A percentile compares a stretch with the other conserved stretches of the same genome.
Evolutionary conservation across 2,113 vertebrate species (phyloP).

Genomic region (Ophthalmolycus amberensis): DNA sequence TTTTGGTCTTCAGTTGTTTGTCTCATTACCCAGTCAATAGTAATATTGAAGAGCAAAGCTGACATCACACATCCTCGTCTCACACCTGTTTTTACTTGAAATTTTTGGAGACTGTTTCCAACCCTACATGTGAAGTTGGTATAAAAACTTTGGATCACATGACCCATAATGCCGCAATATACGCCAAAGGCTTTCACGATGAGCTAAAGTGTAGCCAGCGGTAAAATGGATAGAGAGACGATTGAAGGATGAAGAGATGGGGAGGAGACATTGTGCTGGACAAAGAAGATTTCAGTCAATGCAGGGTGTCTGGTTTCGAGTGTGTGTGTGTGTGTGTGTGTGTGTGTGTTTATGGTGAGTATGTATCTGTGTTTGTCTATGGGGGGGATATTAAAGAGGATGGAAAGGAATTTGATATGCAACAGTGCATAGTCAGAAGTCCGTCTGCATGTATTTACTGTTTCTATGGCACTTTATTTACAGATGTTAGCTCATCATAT

Average conservation of each 20-base stretch:
- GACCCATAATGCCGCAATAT: no score
- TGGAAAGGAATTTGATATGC: conserved; percentile 35
- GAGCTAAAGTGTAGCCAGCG: conserved; percentile 2
- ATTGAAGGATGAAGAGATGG: conserved; percentile 36
- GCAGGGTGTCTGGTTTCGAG: conserved; percentile 72
- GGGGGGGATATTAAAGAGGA: conserved; percentile 10
- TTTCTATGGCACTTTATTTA: conserved; percentile 1
- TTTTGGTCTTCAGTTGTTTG: no score
- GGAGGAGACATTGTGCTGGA: conserved; percentile 58
- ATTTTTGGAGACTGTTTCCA: no score
- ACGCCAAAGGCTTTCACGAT: no score
- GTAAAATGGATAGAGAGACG: conserved; percentile 41
- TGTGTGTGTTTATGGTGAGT: not conserved
- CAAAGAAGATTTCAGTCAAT: conserved; percentile 79
- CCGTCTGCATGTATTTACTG: conserved; percentile 1
- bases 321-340: conserved; percentile 7
- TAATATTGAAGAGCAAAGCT: no score
- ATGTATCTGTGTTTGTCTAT: conserved; percentile 9
- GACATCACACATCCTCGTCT: no score
- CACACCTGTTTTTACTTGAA: no score
- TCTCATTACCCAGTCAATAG: no score
- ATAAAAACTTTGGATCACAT: no score
- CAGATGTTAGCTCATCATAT: not conserved
- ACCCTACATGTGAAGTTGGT: no score
- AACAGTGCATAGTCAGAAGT: conserved; percentile 26